These are phyloP conservation scores for Oreohelix idahoensis DNA, from an alignment of 1,140 invertebrate genomes.

Conservation along the genomic window DNA sequence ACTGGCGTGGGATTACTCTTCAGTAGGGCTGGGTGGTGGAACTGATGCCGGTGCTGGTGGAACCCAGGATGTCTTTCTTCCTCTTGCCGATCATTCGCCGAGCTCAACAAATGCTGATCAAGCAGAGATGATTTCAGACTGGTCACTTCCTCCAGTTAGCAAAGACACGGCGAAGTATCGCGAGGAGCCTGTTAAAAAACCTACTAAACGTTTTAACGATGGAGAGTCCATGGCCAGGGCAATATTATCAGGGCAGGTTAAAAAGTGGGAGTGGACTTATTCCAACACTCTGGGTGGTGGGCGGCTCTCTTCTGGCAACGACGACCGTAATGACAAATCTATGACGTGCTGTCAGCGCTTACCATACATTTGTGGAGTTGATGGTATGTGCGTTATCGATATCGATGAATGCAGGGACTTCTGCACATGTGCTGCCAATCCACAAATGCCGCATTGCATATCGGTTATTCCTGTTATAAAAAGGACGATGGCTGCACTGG, in stretches of 20 bases:
- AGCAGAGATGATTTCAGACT: background rate
- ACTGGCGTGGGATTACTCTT: conserved; percentile 1
- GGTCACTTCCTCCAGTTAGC: conserved; percentile 16
- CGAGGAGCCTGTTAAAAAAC: background rate
- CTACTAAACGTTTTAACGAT: background rate
- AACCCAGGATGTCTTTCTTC: background rate
- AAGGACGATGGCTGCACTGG: conserved; percentile 8
- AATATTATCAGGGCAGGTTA: conserved; percentile 13
- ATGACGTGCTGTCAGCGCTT: conserved; percentile 15
- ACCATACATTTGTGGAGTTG: conserved; percentile 30
- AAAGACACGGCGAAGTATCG: conserved; percentile 14
- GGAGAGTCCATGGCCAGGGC: conserved; percentile 19
- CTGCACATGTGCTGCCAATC: conserved; percentile 23
- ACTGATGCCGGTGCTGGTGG: background rate
- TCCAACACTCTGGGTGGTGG: background rate
- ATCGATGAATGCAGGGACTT: conserved; percentile 11
- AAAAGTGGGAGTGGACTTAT: conserved; percentile 28
- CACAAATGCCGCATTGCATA: background rate
- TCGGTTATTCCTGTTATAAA: conserved; percentile 14
- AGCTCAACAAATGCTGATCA: conserved; percentile 11
- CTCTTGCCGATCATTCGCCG: conserved; percentile 30
- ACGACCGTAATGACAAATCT: background rate
- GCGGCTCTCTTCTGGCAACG: background rate
- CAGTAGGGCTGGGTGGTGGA: background rate
- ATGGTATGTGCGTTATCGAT: conserved; percentile 26